Conservation (phyloP, 2,113 vertebrate species). For the Suricata suricatta region DNA sequence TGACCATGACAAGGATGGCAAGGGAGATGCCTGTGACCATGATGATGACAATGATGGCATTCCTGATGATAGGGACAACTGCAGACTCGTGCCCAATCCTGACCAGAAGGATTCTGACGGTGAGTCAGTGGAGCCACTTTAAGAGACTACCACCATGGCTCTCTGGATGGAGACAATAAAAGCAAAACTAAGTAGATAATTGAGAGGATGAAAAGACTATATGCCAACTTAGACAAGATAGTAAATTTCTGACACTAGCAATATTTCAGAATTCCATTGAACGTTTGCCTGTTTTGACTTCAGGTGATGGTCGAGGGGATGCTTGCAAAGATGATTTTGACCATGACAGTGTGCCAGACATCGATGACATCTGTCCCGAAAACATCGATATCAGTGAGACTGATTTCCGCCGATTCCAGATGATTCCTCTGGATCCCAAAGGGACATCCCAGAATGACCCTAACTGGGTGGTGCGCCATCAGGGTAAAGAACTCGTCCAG, state of each 20-base stretch:
- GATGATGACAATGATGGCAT: slow-evolving; percentile 99
- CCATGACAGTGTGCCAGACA: slow-evolving; percentile 93
- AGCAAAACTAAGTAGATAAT: neutral
- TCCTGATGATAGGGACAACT: slow-evolving; percentile 98
- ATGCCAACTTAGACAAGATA: neutral
- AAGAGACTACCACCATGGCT: neutral
- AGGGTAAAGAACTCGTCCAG: slow-evolving; percentile 98
- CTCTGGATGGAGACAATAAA: neutral
- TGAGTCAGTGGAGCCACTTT: slow-evolving; percentile 79
- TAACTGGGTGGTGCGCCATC: slow-evolving; percentile 98
- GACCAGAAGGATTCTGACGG: slow-evolving; percentile 97
- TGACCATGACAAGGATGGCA: slow-evolving; percentile 98
- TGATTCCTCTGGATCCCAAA: slow-evolving; percentile 98
- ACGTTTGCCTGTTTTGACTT: slow-evolving; percentile 17
- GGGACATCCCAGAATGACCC: slow-evolving; percentile 99
- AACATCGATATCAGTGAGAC: slow-evolving; percentile 97
- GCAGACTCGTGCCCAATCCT: slow-evolving; percentile 93
- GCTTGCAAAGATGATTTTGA: slow-evolving; percentile 98
- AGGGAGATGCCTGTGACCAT: slow-evolving; percentile 97
- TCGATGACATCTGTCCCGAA: slow-evolving; percentile 97
- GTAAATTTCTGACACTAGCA: neutral
- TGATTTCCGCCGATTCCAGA: slow-evolving; percentile 98
- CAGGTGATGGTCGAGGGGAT: slow-evolving; percentile 96
- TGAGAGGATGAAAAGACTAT: neutral
- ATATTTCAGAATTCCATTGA: slow-evolving; percentile 40